Base-by-base conservation (phyloP, 2,797 vertebrate species). In the Acridotheres tristis region DNA sequence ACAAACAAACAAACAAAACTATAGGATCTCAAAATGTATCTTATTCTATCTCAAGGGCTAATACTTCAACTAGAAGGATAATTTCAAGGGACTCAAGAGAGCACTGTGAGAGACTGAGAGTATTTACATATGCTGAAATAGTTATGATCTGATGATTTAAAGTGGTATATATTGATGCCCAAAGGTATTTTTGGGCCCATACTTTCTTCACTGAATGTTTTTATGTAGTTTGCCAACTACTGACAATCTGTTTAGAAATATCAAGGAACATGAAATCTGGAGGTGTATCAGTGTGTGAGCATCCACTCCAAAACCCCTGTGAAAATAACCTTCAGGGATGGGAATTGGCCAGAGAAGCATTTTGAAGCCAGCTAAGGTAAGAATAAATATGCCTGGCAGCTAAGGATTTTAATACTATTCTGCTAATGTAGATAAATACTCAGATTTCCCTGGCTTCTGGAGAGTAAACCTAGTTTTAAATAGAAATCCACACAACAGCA, bases 61-160 rank as follows among this genome's bases (percentile, higher is more conserved):
- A 82, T 45, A 26, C 71, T 92, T 74, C 34, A 74, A 45, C 32
- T 40, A 89, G 23, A 12, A 96, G 15, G 77, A 36, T 75, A 89
- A 76, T 86, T 81, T 73, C 43, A 87, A 93, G 65, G 84, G n/a
- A 77, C 34, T 80, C 15, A 53, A 88, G 66, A 88, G 65, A 69
- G 32, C 90, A 88, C 83, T 73, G 88, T 76, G 75, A 96, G 77
- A 54, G 58, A 95, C 89, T 65, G 79, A 73, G 72, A 83, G 45
- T 94, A 68, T 54, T 96, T 96, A 88, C 3, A 63, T 71, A 65
- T 30, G 74, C 92, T 87, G 7, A 22, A 96, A 95, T 27, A 95
- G 79, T 90, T 90, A 84, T 5, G 88, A 54, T 82, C 88, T 94
- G 85, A 94, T 92, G 93, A 97, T 79, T 97, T 93, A 81, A 93